phyloP scores from a whole-genome alignment of 2,888 invertebrate genomes.

The Physocephala rufipes region DNA sequence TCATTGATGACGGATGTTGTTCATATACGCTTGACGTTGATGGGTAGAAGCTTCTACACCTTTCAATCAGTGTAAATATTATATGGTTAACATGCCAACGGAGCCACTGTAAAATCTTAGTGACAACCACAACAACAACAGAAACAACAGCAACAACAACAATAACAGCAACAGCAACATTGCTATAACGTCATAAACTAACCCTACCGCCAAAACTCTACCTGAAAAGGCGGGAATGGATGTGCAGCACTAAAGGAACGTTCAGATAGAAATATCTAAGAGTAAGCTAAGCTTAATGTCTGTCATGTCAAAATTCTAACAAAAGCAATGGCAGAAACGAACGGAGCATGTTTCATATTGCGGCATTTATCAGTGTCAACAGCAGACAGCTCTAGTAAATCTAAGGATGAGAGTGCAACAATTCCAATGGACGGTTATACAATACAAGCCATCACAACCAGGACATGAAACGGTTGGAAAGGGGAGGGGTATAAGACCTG shows the following conservation, averaged over 20 bases:
- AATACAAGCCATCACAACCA: not conserved
- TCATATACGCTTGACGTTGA: constrained; percentile 1
- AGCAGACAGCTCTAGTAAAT: constrained; percentile 16
- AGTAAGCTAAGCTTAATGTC: constrained; percentile 8
- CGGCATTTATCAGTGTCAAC: constrained; percentile 25
- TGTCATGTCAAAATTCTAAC: constrained; percentile 3
- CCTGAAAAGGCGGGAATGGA: not conserved
- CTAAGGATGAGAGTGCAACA: constrained; percentile 30
- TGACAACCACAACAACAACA: not conserved
- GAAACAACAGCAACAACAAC: constrained; percentile 14
- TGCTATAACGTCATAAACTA: no score
- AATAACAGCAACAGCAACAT: not conserved
- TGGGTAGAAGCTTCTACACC: constrained; percentile 5
- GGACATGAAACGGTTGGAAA: no score
- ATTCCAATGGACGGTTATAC: not conserved
- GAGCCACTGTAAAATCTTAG: not conserved
- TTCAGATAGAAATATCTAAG: not conserved
- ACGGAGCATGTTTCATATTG: constrained; percentile 17
- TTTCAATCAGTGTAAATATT: constrained; percentile 7
- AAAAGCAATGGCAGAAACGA: constrained; percentile 7
- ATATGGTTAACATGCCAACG: constrained; percentile 6
- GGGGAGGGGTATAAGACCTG: no score
- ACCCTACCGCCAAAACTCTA: no score
- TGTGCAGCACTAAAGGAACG: no score
- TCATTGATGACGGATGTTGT: constrained; percentile 8